These are phyloP conservation scores for Campylorhamphus procurvoides DNA, from an alignment of 2,113 vertebrate genomes.

Conservation along the genomic window DNA sequence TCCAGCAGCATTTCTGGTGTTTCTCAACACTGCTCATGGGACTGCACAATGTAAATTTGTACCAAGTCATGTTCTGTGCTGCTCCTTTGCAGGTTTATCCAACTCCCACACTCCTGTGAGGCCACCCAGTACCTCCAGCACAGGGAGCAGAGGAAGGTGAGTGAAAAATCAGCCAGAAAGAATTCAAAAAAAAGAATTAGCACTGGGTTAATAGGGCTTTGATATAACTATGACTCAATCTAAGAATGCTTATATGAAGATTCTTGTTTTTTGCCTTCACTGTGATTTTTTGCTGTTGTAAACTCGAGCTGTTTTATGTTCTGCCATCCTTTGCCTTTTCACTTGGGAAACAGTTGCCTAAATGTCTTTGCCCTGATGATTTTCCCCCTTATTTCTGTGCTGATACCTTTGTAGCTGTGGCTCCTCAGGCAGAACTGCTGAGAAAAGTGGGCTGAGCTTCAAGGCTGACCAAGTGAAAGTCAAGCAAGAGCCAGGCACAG, in stretches of 20 bases:
- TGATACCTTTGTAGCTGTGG: conserved; percentile 80
- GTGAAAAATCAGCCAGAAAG: neutral
- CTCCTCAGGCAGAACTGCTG: conserved; percentile 86
- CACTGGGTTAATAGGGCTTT: neutral
- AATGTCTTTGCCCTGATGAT: neutral
- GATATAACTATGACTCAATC: neutral
- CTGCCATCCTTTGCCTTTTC: neutral
- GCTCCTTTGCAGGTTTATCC: conserved; percentile 83
- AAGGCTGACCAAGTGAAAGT: conserved; percentile 88
- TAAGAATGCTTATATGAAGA: neutral
- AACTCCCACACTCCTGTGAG: conserved; percentile 94
- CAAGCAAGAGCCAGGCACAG: conserved; percentile 92
- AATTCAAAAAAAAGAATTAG: neutral
- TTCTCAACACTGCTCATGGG: neutral
- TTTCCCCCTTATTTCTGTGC: neutral
- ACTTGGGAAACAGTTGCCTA: neutral
- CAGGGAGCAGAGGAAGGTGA: conserved; percentile 97
- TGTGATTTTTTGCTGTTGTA: neutral
- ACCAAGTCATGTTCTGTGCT: neutral
- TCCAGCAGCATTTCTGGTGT: neutral
- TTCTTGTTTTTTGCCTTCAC: neutral
- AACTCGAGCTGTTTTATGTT: neutral
- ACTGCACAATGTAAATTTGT: neutral
- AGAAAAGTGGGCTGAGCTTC: conserved; percentile 75
- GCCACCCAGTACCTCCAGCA: conserved; percentile 96